Percentiles rank a stretch among this genome's conserved stretches.
phyloP scores from a whole-genome alignment of 2,797 vertebrate species.

The Pelochelys cantorii region DNA sequence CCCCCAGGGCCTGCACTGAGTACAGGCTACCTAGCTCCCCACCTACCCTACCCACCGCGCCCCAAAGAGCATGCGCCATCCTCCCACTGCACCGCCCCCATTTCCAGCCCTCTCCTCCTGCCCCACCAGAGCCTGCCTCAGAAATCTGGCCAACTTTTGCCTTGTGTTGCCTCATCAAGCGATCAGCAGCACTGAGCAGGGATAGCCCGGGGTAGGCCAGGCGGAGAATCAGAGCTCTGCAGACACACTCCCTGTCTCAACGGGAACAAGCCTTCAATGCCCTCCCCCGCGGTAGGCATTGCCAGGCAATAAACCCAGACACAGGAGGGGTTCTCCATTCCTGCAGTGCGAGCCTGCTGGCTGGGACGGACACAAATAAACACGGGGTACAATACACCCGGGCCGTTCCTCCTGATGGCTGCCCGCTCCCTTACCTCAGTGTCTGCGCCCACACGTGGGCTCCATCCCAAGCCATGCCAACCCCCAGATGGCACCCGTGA shows the following conservation, averaged over 20 bases:
- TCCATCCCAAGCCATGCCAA: background rate
- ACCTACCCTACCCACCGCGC: background rate
- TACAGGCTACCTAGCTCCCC: background rate
- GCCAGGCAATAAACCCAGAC: background rate
- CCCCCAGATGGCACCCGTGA: background rate
- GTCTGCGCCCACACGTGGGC: background rate
- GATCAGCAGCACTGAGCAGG: background rate
- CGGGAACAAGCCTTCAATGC: background rate
- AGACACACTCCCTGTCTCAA: background rate
- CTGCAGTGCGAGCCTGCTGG: background rate
- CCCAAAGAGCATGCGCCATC: fast-evolving
- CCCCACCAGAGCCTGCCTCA: background rate
- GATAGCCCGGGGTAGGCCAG: background rate
- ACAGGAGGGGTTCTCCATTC: too few relatives aligned
- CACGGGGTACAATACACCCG: background rate
- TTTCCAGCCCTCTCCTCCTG: background rate
- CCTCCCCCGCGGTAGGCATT: background rate
- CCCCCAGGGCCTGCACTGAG: background rate
- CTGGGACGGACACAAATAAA: background rate
- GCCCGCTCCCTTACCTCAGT: background rate
- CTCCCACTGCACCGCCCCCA: background rate
- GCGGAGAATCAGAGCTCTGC: background rate
- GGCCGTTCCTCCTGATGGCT: background rate
- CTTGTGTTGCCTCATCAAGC: background rate
- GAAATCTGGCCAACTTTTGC: background rate